These are phyloP conservation scores for Linnaemya vulpina DNA, from an alignment of 2,888 invertebrate genomes.

Conservation along the genomic window DNA sequence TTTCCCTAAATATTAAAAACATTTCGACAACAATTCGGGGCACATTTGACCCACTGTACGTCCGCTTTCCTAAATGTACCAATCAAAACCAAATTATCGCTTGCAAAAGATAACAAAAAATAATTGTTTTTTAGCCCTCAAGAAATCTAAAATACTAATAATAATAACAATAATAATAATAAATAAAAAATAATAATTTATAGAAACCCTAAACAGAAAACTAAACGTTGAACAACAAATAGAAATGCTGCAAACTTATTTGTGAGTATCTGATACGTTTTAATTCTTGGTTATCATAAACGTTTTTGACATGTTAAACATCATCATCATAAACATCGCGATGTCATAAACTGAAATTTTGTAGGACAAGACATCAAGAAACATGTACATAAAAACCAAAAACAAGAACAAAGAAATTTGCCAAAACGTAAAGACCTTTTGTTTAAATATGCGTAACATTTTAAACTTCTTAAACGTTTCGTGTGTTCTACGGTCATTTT, in stretches of 20 bases:
- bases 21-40: neutral
- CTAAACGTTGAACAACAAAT: constrained; percentile 43
- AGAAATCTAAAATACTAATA: neutral
- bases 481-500: constrained; percentile 37
- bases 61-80: constrained; percentile 2
- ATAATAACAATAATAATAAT: neutral
- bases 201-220: constrained; percentile 64
- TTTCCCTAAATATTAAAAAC: too few relatives aligned
- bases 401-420: constrained; percentile 16
- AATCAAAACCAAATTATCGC: constrained; percentile 31
- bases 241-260: neutral
- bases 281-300: constrained; percentile 70
- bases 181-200: constrained; percentile 48
- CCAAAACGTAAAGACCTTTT: constrained; percentile 2
- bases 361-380: constrained; percentile 17
- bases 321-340: constrained; percentile 64
- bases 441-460: constrained; percentile 54
- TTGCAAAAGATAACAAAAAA: constrained; percentile 21
- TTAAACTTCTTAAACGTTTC: constrained; percentile 42
- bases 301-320: constrained; percentile 72
- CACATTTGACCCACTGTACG: constrained; percentile 28
- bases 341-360: constrained; percentile 37
- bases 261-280: constrained; percentile 13
- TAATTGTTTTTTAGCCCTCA: constrained; percentile 3
- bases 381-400: neutral